Percentiles rank a stretch among this genome's conserved stretches.
Evolutionary conservation across 2,113 vertebrate species (phyloP).

Genomic region (Atlantisia rogersi): DNA sequence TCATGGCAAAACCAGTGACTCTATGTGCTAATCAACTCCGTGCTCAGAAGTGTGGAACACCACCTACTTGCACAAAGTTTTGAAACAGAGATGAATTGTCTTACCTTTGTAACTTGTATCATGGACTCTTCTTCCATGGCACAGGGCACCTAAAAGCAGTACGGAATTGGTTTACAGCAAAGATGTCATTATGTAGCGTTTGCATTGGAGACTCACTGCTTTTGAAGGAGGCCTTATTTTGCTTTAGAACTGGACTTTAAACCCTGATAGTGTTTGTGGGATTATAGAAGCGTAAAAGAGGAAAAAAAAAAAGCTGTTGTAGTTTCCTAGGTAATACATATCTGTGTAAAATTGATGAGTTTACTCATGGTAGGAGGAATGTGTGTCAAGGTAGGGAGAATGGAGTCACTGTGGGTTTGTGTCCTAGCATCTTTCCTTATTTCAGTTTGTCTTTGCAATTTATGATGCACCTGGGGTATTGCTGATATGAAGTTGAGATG

Average conservation of each 20-base stretch:
- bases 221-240: background rate
- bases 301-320: background rate
- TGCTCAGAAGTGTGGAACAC: background rate
- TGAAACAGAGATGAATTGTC: background rate
- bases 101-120: background rate
- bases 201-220: background rate
- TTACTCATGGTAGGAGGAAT: background rate
- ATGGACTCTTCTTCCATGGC: background rate
- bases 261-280: background rate
- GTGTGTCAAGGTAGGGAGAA: background rate
- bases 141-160: background rate
- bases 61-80: background rate
- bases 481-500: background rate
- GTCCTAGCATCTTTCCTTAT: background rate
- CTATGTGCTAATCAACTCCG: background rate
- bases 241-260: background rate
- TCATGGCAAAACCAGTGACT: background rate
- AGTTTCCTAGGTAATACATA: background rate
- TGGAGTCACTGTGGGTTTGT: background rate
- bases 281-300: background rate
- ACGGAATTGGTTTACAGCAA: background rate
- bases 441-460: background rate
- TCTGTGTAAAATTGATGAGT: background rate
- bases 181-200: background rate
- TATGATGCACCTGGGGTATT: background rate